These are phyloP conservation scores for Agriopis aurantiaria DNA, from an alignment of 2,888 invertebrate genomes.

Conservation along the genomic window DNA sequence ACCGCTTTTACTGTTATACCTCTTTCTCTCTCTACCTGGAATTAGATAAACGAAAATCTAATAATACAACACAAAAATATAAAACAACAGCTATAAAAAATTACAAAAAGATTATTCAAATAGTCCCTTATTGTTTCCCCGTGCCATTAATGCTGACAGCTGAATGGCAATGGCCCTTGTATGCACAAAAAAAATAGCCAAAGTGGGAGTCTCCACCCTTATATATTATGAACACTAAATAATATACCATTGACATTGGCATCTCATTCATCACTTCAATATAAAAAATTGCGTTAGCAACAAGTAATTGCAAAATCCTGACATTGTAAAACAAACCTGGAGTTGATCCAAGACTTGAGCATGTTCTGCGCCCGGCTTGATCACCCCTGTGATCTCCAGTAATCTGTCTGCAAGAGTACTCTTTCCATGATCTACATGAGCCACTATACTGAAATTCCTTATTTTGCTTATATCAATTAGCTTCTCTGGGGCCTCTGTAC, in stretches of 20 bases:
- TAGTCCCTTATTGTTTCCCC: too few relatives aligned
- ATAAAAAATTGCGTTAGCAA: not conserved
- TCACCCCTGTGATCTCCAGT: slow-evolving; percentile 96
- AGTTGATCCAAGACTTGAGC: slow-evolving; percentile 92
- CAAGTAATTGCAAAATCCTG: not conserved
- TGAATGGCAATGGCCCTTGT: too few relatives aligned
- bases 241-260: too few relatives aligned
- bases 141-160: too few relatives aligned
- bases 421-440: slow-evolving; percentile 99
- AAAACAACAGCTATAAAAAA: too few relatives aligned
- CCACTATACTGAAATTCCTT: slow-evolving; percentile 98
- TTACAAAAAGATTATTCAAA: too few relatives aligned
- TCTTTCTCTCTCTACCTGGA: slow-evolving; percentile 95
- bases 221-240: too few relatives aligned
- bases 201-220: too few relatives aligned
- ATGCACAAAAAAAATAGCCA: too few relatives aligned
- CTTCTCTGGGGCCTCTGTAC: slow-evolving; percentile 55
- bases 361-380: slow-evolving; percentile 88
- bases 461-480: slow-evolving; percentile 82
- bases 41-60: not conserved
- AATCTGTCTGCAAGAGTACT: slow-evolving; percentile 98
- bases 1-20: slow-evolving; percentile 99
- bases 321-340: slow-evolving; percentile 76
- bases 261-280: too few relatives aligned
- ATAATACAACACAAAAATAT: not conserved